These are phyloP conservation scores for Acanthosepion pharaonis DNA, from an alignment of 2,888 invertebrate genomes.

Conservation along the genomic window DNA sequence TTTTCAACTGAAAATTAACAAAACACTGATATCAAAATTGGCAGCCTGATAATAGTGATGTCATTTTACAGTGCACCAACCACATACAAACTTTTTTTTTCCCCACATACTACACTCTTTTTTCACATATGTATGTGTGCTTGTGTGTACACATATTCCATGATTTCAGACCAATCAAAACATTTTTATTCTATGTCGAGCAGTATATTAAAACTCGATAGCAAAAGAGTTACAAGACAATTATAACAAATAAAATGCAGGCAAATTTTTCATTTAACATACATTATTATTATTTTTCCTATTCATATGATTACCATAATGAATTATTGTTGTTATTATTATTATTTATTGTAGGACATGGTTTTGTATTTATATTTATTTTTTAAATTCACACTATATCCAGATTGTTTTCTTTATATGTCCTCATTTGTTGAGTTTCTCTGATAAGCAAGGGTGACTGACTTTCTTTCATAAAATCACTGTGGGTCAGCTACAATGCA, in stretches of 20 bases:
- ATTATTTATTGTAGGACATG: background rate
- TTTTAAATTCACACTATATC: background rate
- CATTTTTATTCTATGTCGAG: background rate
- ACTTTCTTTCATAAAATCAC: background rate
- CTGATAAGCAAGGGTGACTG: background rate
- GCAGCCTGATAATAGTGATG: slow-evolving; percentile 38
- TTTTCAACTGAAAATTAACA: slow-evolving; percentile 41
- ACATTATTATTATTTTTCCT: too few species aligned
- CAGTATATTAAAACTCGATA: background rate
- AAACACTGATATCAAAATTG: slow-evolving; percentile 44
- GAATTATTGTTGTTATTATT: background rate
- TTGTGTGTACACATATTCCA: background rate
- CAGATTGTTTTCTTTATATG: background rate
- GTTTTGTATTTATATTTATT: background rate
- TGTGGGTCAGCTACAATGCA: background rate
- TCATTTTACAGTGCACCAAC: background rate
- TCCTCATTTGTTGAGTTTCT: background rate
- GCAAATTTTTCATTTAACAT: too few species aligned
- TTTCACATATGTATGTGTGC: background rate
- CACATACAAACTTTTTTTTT: background rate
- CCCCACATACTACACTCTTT: background rate
- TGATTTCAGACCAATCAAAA: background rate
- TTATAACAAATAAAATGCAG: background rate
- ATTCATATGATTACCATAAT: background rate
- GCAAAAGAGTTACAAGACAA: background rate